Percentiles rank a stretch among this genome's conserved stretches.
These are phyloP conservation scores for Dendrolimus kikuchii DNA, from an alignment of 1,140 invertebrate species.

Conservation along the genomic window DNA sequence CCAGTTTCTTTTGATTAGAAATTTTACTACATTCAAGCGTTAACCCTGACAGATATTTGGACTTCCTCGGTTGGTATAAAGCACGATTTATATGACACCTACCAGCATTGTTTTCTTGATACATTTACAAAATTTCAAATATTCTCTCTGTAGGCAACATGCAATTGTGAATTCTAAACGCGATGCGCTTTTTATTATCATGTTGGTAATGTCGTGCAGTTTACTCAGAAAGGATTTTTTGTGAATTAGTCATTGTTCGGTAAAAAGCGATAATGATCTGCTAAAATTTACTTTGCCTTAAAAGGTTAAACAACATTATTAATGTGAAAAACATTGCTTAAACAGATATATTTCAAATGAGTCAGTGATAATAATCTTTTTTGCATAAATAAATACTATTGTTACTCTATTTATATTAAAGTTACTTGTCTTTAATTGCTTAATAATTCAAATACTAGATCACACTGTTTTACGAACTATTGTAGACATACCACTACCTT, in stretches of 20 bases:
- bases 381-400: background rate
- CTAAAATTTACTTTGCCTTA: constrained; percentile 19
- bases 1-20: constrained; percentile 40
- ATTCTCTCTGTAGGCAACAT: constrained; percentile 22
- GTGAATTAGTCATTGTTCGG: constrained; percentile 51
- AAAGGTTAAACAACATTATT: constrained; percentile 16
- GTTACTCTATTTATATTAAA: background rate
- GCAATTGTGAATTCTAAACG: constrained; percentile 50
- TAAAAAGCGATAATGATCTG: constrained; percentile 37
- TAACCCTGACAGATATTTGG: constrained; percentile 50
- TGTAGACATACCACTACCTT: too few relatives aligned
- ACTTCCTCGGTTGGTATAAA: constrained; percentile 44
- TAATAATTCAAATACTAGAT: background rate
- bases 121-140: constrained; percentile 52
- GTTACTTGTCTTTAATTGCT: background rate
- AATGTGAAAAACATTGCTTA: constrained; percentile 22
- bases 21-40: constrained; percentile 42
- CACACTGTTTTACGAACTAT: background rate
- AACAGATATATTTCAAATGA: background rate
- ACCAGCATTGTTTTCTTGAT: constrained; percentile 56
- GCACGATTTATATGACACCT: constrained; percentile 55
- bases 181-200: constrained; percentile 49
- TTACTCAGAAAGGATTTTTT: constrained; percentile 63
- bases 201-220: constrained; percentile 53
- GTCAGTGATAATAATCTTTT: background rate